Base-by-base conservation (phyloP, 2,888 invertebrate species). In the Sabatieria punctata region DNA sequence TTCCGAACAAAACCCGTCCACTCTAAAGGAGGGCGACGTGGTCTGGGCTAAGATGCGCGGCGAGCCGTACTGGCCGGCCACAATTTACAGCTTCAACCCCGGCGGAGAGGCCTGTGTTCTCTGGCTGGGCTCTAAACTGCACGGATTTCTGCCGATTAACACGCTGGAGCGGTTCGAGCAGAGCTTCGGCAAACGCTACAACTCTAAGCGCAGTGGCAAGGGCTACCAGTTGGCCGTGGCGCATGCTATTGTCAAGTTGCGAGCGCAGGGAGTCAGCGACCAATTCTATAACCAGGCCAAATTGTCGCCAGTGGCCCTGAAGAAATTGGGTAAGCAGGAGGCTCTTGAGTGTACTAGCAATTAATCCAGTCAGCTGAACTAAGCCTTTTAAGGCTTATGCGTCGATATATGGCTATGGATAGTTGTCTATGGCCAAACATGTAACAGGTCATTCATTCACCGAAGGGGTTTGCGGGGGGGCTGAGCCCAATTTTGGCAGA, bases 41-140 rank as follows among this genome's bases (percentile, higher is more conserved):
- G 42, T 42, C 4, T 42, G 42, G 42, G 42, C 42, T 11, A 42
- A 42, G 25, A 42, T 42, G 42, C 42, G 11, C 26, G 22, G 42
- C 19, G 21, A 25, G 15, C 42, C 42, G 15, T 42, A 42, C 27
- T 42, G 42, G 42, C 42, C 42, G 18, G 25, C 42, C 13, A 27
- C 25, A 27, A 42, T 42, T 8, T 42, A 27, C 30, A 27, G 30
- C 30, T 13, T 27, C 18, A 15, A 19, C 18, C 13, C 13, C 21
- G 27, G 13, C 8, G 30, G 30, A 11, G 22, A 22, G n/a, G 27
- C 30, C 8, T 42, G 42, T 22, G 42, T 42, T 6, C 21, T 21
- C 4, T 42, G 42, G 42, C 25, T 22, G 24, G 42, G 42, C 15
- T 42, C 42, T 18, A 25, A 8, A 19, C 42, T 27, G 30, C 25